These are phyloP conservation scores for Chamaetylas fuelleborni DNA, from an alignment of 2,113 vertebrate species.

Conservation along the genomic window DNA sequence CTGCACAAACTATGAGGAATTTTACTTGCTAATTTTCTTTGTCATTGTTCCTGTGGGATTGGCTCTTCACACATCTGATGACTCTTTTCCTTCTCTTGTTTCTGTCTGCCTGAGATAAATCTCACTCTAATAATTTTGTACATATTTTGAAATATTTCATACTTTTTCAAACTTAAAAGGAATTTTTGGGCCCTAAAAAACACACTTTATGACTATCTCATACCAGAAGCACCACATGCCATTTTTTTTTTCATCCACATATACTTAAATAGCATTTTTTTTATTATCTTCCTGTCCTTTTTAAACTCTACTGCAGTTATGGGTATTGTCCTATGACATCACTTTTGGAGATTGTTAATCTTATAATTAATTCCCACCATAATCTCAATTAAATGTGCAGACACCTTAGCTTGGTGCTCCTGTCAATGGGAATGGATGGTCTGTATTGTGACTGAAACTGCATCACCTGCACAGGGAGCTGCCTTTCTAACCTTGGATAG, in stretches of 20 bases:
- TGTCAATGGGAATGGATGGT: not conserved
- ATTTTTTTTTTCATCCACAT: not conserved
- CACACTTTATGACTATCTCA: not conserved
- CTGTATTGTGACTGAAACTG: not conserved
- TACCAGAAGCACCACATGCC: not conserved
- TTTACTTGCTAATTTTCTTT: slow-evolving; percentile 37
- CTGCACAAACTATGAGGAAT: not conserved
- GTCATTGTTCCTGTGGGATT: not conserved
- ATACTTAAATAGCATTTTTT: not conserved
- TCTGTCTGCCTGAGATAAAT: not conserved
- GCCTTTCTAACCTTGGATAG: not conserved
- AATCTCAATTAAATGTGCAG: slow-evolving; percentile 43
- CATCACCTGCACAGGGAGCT: not conserved
- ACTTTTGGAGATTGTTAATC: slow-evolving; percentile 14
- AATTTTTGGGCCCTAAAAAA: not conserved
- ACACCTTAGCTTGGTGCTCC: not conserved
- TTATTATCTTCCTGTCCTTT: not conserved
- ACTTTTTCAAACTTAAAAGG: not conserved
- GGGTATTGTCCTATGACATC: not conserved
- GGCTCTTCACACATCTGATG: not conserved
- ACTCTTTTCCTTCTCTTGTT: not conserved
- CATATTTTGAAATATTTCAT: not conserved
- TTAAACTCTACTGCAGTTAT: not conserved
- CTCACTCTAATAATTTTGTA: not conserved
- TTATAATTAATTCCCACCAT: slow-evolving; percentile 25